These are phyloP conservation scores for Cynoglossus semilaevis DNA, from an alignment of 2,113 vertebrate genomes.

Conservation along the genomic window DNA sequence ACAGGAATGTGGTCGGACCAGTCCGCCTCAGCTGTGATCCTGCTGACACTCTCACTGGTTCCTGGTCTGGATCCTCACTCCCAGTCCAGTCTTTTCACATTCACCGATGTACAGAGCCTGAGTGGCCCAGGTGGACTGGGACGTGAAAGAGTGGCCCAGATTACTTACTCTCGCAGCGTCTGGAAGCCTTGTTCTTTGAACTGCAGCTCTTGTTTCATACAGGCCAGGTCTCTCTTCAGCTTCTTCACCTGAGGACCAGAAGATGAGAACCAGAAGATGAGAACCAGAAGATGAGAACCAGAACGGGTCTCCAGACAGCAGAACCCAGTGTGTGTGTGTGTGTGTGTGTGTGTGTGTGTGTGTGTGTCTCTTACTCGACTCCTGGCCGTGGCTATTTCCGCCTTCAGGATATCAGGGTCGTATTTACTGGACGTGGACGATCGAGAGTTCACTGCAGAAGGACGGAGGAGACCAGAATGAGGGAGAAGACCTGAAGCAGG, in stretches of 20 bases:
- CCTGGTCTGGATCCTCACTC: too few relatives aligned
- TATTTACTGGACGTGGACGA: conserved; percentile 96
- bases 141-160: too few relatives aligned
- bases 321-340: background rate
- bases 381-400: conserved; percentile 95
- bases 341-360: too few relatives aligned
- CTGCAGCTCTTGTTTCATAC: conserved; percentile 92
- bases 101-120: too few relatives aligned
- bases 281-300: too few relatives aligned
- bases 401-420: conserved; percentile 97
- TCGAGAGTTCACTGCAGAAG: conserved; percentile 87
- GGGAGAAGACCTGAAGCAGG: background rate
- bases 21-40: conserved; percentile 56
- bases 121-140: conserved; percentile 12
- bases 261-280: too few relatives aligned
- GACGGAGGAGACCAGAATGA: conserved; percentile 1
- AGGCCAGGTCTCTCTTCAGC: conserved; percentile 93
- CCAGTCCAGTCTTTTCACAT: too few relatives aligned
- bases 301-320: too few relatives aligned
- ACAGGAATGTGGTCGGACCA: conserved; percentile 57
- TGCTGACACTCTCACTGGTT: conserved; percentile 38
- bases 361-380: conserved; percentile 83
- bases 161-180: conserved; percentile 91
- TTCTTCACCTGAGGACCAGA: conserved; percentile 85
- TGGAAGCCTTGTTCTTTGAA: conserved; percentile 95